A percentile compares a stretch with the other conserved stretches of the same genome.
Evolutionary conservation across 1,140 invertebrate genomes (phyloP).

Genomic region (Zaprionus capensis): DNA sequence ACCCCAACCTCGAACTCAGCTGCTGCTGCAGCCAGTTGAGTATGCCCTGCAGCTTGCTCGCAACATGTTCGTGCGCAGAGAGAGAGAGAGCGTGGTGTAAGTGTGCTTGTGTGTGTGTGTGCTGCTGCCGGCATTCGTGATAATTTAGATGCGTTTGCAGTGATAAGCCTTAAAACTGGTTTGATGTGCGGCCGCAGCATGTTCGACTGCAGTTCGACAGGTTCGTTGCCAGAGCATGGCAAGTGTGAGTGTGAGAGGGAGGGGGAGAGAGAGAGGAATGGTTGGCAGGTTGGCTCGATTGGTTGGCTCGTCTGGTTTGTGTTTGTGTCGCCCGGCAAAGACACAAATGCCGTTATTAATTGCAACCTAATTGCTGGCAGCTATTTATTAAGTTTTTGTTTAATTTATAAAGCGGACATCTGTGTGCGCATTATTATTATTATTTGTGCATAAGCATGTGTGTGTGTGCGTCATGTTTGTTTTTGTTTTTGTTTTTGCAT

Average conservation of each 20-base stretch:
- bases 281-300: neutral
- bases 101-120: constrained; percentile 19
- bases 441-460: constrained; percentile 21
- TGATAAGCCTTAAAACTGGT: constrained; percentile 77
- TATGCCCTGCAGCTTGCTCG: constrained; percentile 39
- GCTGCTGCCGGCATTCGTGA: constrained; percentile 71
- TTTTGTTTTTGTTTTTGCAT: constrained; percentile 44
- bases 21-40: constrained; percentile 30
- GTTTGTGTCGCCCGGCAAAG: constrained; percentile 2
- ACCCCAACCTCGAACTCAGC: constrained; percentile 27
- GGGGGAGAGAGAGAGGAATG: neutral
- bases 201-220: constrained; percentile 66
- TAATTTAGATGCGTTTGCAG: constrained; percentile 72
- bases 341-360: constrained; percentile 70
- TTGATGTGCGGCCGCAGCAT: constrained; percentile 67
- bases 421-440: constrained; percentile 32
- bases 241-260: neutral
- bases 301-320: neutral
- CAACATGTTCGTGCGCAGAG: constrained; percentile 68
- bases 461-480: constrained; percentile 2
- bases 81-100: neutral
- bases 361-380: constrained; percentile 70
- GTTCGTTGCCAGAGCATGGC: constrained; percentile 11
- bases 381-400: constrained; percentile 76
- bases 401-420: constrained; percentile 60